Base-by-base conservation (phyloP, 1,140 invertebrate genomes). In the Berghia stephanieae region DNA sequence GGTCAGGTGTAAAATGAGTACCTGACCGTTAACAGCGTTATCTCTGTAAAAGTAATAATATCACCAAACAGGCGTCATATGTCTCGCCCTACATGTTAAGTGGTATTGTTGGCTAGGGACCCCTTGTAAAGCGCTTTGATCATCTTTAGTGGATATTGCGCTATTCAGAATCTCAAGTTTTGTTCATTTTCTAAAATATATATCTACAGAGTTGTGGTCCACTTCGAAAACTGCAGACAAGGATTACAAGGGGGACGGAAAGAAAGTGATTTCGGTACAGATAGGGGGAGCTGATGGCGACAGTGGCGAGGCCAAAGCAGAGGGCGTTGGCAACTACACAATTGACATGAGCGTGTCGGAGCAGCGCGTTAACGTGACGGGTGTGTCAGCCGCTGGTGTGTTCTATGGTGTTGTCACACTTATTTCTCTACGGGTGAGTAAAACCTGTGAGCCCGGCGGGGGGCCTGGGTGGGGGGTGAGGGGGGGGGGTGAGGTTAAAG, bases 331-430 rank as follows among this genome's bases (percentile, higher is more conserved):
- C 0, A 84, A 85, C 2, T 83, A 85, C 68, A 24, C 13, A 16
- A 67, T 86, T 4, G 36, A 55, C 3, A 78, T 81, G 18, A 60
- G 81, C 24, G 24, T 52, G 27, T 21, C 67, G 6, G 70, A 31
- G 0, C 49, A 63, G 13, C 40, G 21, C 13, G 77, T 86, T 16
- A 60, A 67, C 8, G 70, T 88, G 5, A 77, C 40, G 0, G 84
- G 83, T 3, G 66, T 57, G 24, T 77, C 72, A n/a, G 6, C 38
- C 8, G 52, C 75, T 18, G 86, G 85, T 18, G 79, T 86, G 1
- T 86, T 86, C 72, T 84, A 85, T 71, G 86, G 79, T 0, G 57
- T 84, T 13, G 82, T 85, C 43, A 79, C 83, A 6, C 63, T 86
- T 27, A 40, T 83, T 0, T 83, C 81, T 73, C 63, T 88, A 10